Evolutionary conservation across 2,113 vertebrate species (phyloP), one percentile per base, ranked within the genome.

Genomic region (Galbula dea): DNA sequence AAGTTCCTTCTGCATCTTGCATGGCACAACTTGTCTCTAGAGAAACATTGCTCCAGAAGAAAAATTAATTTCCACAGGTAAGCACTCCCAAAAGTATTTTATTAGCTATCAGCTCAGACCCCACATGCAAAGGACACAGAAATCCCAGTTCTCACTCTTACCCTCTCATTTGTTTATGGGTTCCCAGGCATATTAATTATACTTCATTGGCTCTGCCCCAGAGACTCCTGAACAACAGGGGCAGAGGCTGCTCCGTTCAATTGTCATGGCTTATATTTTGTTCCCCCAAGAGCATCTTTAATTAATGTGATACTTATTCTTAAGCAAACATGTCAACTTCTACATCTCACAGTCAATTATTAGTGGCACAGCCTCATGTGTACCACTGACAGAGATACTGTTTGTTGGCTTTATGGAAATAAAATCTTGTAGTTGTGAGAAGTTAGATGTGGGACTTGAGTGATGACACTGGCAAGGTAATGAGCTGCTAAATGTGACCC

Each of bases 181-280:
- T 93, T 92, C 89, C 61, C 73, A 92, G 84, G 62, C 36, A 76
- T 61, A 72, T 87, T 91, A 77, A 86, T 90, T 80, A 86, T 90
- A 71, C 11, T 88, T 67, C 24, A 68, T 78, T 84, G 66, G 45
- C 66, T 90, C 71, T 85, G 17, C 17, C 14, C 57, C n/a, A 86
- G 87, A 55, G n/a, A 61, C 32, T 92, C 41, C 66, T 77, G 26
- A 81, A 36, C 52, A 81, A n/a, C 24, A 72, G 45, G 20, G 52
- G 26, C 45, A 78, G 52, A 86, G 74, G 21, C 62, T 92, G 69
- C 32, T 61, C 34, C 43, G 26, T 74, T 94, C 39, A 59, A 21
- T 52, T 73, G 8, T 37, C 1, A 0, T 14, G 27, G 68, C 61
- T 67, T 86, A 7, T 63, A 58, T 74, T 90, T 89, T 84, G 11